Evolutionary conservation across 2,888 invertebrate genomes (phyloP).

Genomic region (Cephus nigrinus): DNA sequence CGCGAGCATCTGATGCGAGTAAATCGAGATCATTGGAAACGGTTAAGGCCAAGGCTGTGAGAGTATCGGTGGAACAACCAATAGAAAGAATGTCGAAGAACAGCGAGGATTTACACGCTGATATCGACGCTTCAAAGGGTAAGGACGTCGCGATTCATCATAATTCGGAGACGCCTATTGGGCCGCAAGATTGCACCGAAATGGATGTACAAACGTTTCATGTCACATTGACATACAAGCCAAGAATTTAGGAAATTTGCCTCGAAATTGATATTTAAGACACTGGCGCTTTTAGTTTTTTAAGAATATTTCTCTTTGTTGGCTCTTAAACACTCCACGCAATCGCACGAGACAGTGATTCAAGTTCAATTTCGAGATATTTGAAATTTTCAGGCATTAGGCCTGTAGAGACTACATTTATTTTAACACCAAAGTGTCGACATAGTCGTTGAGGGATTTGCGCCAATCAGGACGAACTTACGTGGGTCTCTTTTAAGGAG

Average conservation of each 20-base stretch:
- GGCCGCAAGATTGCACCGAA: conserved; percentile 67
- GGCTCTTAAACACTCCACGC: not conserved
- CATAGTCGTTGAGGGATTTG: not conserved
- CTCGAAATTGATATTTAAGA: not conserved
- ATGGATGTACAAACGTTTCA: conserved; percentile 68
- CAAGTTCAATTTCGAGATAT: not conserved
- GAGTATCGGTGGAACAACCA: conserved; percentile 43
- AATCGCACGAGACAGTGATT: not conserved
- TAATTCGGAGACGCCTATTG: conserved; percentile 41
- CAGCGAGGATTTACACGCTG: conserved; percentile 45
- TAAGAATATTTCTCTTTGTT: not conserved
- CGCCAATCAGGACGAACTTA: not conserved
- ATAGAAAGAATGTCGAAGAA: conserved; percentile 52
- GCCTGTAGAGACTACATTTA: not conserved
- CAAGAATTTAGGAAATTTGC: conserved; percentile 62
- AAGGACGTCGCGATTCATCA: conserved; percentile 36
- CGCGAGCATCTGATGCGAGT: conserved; percentile 43
- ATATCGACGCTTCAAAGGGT: conserved; percentile 43
- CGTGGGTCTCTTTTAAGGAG: not conserved
- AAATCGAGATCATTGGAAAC: conserved; percentile 57
- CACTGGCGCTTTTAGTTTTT: not conserved
- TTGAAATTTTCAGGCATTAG: not conserved
- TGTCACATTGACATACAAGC: conserved; percentile 68
- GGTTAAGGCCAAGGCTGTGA: conserved; percentile 50
- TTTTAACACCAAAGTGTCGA: not conserved